Percentiles rank a stretch among this genome's conserved stretches.
Evolutionary conservation across 2,797 vertebrate genomes (phyloP).

Genomic region (Oophaga sylvatica): DNA sequence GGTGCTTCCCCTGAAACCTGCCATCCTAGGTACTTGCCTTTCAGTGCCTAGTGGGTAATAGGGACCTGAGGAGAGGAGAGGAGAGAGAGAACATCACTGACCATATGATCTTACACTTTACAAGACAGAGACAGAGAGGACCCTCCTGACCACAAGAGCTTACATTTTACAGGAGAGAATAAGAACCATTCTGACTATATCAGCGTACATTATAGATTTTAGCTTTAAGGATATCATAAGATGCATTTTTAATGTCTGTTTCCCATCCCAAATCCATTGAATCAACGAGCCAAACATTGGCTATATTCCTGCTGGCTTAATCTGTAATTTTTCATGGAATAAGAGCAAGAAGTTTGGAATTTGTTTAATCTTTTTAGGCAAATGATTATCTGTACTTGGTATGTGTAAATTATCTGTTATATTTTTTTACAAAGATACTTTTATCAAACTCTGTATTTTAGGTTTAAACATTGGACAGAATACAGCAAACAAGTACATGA

Average conservation of each 20-base stretch:
- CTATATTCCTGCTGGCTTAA: background rate
- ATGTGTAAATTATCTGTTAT: background rate
- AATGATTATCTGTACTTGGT: background rate
- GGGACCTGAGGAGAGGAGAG: too few relatives aligned
- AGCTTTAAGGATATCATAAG: background rate
- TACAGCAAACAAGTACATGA: background rate
- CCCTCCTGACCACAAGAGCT: too few relatives aligned
- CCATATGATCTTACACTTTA: too few relatives aligned
- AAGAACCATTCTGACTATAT: too few relatives aligned
- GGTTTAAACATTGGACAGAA: background rate
- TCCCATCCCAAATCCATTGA: background rate
- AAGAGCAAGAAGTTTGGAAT: background rate
- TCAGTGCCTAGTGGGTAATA: too few relatives aligned
- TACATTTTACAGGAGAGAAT: too few relatives aligned
- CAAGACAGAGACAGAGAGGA: too few relatives aligned
- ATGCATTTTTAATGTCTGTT: background rate
- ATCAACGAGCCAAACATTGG: background rate
- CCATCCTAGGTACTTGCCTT: too few relatives aligned
- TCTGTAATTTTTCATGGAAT: background rate
- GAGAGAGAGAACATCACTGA: too few relatives aligned
- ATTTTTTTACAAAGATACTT: background rate
- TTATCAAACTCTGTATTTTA: background rate
- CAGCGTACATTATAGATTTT: background rate
- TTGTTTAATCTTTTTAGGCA: background rate
- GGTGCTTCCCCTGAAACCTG: too few relatives aligned